These are phyloP conservation scores for Argya squamiceps DNA, from an alignment of 2,797 vertebrate species.

Conservation along the genomic window DNA sequence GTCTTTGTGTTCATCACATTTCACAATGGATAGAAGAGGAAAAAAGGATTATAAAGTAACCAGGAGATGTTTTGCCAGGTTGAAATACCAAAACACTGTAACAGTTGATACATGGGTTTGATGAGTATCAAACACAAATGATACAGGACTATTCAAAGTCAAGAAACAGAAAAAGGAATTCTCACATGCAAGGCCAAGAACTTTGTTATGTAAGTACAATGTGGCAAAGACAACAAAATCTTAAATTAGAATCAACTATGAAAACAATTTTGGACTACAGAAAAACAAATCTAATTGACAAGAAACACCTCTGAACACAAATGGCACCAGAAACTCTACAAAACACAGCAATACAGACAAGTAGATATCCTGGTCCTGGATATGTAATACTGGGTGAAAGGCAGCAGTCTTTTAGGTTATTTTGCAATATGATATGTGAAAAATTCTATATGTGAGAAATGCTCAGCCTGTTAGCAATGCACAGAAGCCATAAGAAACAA, in stretches of 20 bases:
- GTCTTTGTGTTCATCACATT: not conserved
- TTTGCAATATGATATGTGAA: not conserved
- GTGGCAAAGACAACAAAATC: not conserved
- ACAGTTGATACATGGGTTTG: not conserved
- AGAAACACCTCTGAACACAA: not conserved
- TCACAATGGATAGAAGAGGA: not conserved
- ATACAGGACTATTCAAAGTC: not conserved
- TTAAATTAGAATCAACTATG: not conserved
- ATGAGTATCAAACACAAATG: not conserved
- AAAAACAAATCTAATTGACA: not conserved
- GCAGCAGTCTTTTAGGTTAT: not conserved
- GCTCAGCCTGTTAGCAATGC: not conserved
- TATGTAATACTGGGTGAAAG: not conserved
- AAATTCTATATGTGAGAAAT: not conserved
- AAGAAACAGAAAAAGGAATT: not conserved
- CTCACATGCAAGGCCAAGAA: not conserved
- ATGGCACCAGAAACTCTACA: not conserved
- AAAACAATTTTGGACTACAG: not conserved
- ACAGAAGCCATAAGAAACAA: not conserved
- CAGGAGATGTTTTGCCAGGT: not conserved
- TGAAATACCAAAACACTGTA: not conserved
- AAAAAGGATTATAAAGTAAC: not conserved
- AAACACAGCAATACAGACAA: not conserved
- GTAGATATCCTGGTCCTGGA: not conserved
- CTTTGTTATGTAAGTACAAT: not conserved